phyloP scores from a whole-genome alignment of 2,888 invertebrate species.

The Cheiracanthium punctorium region DNA sequence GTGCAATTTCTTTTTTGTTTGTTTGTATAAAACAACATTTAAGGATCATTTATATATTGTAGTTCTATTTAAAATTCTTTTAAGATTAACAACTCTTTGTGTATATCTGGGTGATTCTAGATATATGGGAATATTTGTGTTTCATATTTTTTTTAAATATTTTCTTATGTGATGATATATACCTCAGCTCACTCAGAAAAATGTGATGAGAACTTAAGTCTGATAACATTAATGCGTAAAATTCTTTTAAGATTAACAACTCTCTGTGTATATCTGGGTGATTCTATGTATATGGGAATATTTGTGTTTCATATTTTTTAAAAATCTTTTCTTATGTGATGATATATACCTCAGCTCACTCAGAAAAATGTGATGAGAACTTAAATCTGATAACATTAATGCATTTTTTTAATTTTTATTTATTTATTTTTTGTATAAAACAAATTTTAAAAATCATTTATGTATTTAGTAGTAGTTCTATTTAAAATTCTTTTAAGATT shows the following conservation, averaged over 20 bases:
- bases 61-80: neutral
- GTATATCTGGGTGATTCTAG: too few species aligned
- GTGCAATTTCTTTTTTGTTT: neutral
- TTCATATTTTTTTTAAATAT: too few species aligned
- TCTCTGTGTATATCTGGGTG: too few species aligned
- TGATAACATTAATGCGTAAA: too few species aligned
- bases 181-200: constrained; percentile 43
- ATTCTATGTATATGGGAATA: too few species aligned
- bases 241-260: too few species aligned
- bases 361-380: constrained; percentile 16
- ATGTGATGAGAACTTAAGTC: neutral
- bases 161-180: constrained; percentile 9
- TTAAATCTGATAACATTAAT: constrained; percentile 23
- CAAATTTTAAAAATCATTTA: neutral
- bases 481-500: neutral
- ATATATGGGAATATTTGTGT: too few species aligned
- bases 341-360: constrained; percentile 14
- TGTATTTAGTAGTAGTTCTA: neutral
- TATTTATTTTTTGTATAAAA: neutral
- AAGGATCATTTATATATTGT: neutral
- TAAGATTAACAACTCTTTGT: too few species aligned
- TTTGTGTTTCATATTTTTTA: too few species aligned
- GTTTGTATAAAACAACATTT: neutral
- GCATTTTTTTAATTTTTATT: neutral
- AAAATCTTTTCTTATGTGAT: too few species aligned